phyloP scores from a whole-genome alignment of 2,797 vertebrate species.

The Anabas testudineus region DNA sequence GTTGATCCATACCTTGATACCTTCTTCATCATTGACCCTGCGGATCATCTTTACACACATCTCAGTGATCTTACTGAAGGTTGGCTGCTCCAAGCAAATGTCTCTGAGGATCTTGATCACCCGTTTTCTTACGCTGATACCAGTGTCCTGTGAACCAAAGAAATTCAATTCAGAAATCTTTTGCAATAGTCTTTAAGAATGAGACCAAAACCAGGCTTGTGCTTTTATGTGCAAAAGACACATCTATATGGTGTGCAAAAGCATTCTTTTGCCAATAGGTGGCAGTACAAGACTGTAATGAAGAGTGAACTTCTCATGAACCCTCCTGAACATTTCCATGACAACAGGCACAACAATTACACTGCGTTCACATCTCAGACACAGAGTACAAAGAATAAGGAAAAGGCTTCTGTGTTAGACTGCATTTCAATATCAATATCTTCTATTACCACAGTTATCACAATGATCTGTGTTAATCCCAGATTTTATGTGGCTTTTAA shows the following conservation, averaged over 20 bases:
- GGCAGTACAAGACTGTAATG: conserved; percentile 66
- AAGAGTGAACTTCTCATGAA: conserved; percentile 79
- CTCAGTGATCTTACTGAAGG: conserved; percentile 96
- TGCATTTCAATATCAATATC: conserved; percentile 4
- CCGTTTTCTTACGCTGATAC: conserved; percentile 97
- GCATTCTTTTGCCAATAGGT: conserved; percentile 60
- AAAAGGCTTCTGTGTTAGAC: conserved; percentile 25
- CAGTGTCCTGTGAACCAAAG: conserved; percentile 89
- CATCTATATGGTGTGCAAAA: conserved; percentile 9
- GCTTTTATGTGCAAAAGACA: conserved; percentile 10
- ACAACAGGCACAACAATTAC: conserved; percentile 75
- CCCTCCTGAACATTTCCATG: conserved; percentile 75
- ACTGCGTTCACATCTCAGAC: conserved; percentile 41
- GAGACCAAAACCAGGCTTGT: conserved; percentile 1
- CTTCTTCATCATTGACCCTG: conserved; percentile 97
- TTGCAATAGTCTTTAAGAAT: neutral
- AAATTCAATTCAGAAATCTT: neutral
- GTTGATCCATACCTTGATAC: conserved; percentile 91
- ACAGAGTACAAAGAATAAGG: conserved; percentile 33
- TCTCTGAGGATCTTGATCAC: conserved; percentile 98
- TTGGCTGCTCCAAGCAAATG: conserved; percentile 97
- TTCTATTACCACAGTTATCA: neutral
- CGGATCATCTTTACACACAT: conserved; percentile 99
- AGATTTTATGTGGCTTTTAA: neutral
- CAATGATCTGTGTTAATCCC: neutral